These are phyloP conservation scores for Colius striatus DNA, from an alignment of 2,113 vertebrate species.

Conservation along the genomic window DNA sequence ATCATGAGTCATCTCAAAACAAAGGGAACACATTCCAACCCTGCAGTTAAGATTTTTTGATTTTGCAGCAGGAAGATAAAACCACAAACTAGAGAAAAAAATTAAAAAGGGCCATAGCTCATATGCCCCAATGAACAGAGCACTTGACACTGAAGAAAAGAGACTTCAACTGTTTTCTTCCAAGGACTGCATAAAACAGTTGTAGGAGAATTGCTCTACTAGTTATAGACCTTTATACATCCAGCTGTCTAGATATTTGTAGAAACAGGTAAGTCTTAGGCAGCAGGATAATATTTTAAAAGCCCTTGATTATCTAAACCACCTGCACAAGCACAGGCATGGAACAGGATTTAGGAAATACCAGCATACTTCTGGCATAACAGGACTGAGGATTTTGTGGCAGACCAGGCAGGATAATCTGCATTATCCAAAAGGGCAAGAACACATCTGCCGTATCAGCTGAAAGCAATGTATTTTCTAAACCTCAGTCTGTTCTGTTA, in stretches of 20 bases:
- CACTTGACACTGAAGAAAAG: background rate
- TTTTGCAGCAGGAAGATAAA: background rate
- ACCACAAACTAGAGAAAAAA: background rate
- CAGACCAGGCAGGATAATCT: background rate
- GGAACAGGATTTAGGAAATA: background rate
- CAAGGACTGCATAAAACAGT: background rate
- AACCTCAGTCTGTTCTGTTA: background rate
- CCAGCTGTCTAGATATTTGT: background rate
- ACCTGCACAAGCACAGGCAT: background rate
- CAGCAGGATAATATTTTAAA: background rate
- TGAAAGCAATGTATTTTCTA: background rate
- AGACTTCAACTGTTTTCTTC: background rate
- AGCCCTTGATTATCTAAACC: background rate
- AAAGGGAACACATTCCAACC: background rate
- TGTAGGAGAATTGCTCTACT: background rate
- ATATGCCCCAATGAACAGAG: background rate
- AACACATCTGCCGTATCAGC: background rate
- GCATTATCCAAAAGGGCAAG: background rate
- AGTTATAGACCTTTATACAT: background rate
- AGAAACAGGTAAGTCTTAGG: background rate
- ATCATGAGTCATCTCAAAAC: background rate
- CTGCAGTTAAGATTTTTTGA: background rate
- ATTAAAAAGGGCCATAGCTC: background rate
- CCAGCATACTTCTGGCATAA: rapidly evolving
- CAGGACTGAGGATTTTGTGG: background rate